Evolutionary conservation across 1,140 invertebrate genomes (phyloP), one percentile per base, ranked within the genome.

Genomic region (Scaptodrosophila lebanonensis): DNA sequence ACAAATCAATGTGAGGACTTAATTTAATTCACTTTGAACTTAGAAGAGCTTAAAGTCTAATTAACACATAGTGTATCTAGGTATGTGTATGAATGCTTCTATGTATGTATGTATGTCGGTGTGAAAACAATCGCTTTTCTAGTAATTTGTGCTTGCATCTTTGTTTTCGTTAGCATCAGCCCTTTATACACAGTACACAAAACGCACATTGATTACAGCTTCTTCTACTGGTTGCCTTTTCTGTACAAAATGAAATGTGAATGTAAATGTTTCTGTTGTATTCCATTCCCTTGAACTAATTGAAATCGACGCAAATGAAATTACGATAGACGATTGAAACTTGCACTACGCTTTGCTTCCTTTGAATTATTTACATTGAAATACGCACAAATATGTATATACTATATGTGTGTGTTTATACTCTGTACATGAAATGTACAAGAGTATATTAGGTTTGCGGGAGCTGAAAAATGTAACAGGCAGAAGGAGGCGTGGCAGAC

Each of bases 321-420:
- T 49, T 38, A 32, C 9, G 63, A 66, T 50, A 54, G 38, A 64
- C 53, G 43, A 51, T 52, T 17, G 30, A 60, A 64, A 50, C 72
- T 76, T 65, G 51, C 48, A 58, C 54, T 44, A 45, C 50, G 44
- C 27, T 71, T 53, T 57, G 33, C 39, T 63, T 48, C 39, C 32
- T 61, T 59, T 72, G 30, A 65, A 70, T 48, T 77, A 82, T 79
- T 77, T 77, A 77, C 73, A 82, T 44, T 52, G 49, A 73, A 69
- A 60, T 58, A 65, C 52, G 44, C 54, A 68, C 51, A 72, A 61
- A 47, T 51, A 56, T 42, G 3, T 20, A 13, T 61, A 12, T 38
- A 56, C 38, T 49, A 16, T 36, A 17, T 16, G 40, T 29, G 42
- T 43, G 27, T 48, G 9, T 9, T n/a, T n/a, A n/a, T n/a, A n/a